phyloP scores from a whole-genome alignment of 2,888 invertebrate species.

The Biston stratarius region DNA sequence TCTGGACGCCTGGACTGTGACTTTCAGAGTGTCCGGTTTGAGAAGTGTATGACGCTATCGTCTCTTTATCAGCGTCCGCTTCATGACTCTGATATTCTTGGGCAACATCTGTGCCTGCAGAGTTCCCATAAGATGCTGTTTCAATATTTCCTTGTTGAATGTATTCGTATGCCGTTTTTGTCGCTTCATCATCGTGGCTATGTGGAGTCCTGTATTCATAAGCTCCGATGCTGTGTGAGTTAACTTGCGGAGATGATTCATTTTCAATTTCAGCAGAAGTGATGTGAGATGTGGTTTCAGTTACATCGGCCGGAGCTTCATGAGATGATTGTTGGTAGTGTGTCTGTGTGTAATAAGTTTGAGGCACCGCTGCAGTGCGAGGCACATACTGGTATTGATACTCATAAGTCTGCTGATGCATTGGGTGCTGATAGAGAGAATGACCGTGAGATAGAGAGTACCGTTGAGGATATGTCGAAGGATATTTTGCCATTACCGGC shows the following conservation, averaged over 20 bases:
- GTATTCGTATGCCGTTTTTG: constrained; percentile 46
- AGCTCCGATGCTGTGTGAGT: constrained; percentile 30
- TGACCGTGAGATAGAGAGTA: constrained; percentile 66
- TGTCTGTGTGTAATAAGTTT: constrained; percentile 65
- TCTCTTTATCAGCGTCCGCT: constrained; percentile 57
- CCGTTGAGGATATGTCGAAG: constrained; percentile 66
- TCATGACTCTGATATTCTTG: constrained; percentile 60
- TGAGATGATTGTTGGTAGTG: constrained; percentile 66
- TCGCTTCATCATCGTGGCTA: constrained; percentile 49
- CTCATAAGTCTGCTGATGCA: constrained; percentile 68
- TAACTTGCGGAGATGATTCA: constrained; percentile 55
- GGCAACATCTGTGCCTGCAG: constrained; percentile 41
- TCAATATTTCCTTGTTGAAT: constrained; percentile 41
- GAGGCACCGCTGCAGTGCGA: constrained; percentile 58
- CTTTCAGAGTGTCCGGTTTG: constrained; percentile 43
- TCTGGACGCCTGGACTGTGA: constrained; percentile 52
- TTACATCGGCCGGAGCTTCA: constrained; percentile 44
- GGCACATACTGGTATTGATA: constrained; percentile 72
- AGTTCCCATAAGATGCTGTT: constrained; percentile 46
- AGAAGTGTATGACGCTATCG: constrained; percentile 59
- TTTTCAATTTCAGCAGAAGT: constrained; percentile 56
- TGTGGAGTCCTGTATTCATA: constrained; percentile 38
- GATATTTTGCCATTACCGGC: constrained; percentile 81
- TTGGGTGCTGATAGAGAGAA: constrained; percentile 65
- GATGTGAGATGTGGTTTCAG: constrained; percentile 49